Base-by-base conservation (phyloP, 2,797 vertebrate species). In the Jordanella pulchra region DNA sequence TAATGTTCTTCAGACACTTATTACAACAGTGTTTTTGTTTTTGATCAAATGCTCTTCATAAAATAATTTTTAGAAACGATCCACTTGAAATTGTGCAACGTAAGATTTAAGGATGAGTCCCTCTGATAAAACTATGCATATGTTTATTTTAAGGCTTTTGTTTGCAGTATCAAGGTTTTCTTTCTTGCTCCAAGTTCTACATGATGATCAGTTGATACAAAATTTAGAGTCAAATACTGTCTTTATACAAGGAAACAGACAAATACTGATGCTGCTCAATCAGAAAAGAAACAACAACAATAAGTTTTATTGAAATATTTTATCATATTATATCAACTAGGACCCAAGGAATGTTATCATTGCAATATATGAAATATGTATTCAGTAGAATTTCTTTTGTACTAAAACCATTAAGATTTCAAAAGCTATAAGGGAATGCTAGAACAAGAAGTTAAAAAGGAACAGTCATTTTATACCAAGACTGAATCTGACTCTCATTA, bases 81-180 rank as follows among this genome's bases (percentile, higher is more conserved):
- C 82, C 90, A 82, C 73, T 69, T 72, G 28, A 71, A 65, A 56
- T 32, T 72, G 83, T 79, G 84, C 45, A 68, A 68, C 45, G 75
- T 74, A 77, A 25, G 79, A 84, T 84, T 86, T 50, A 77, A 77
- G 55, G 72, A 73, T 76, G 70, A 79, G 82, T 87, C 83, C 81
- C 79, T 90, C 82, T 84, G 84, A 91, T 87, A 88, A 86, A 85
- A 84, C 88, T 90, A 92, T 90, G 90, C 90, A 91, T 77, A 79
- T 65, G 77, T 72, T 79, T 78, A 77, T 73, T 75, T 81, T 86
- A 35, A 69, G 51, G 74, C 27, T 71, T 61, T 65, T 66, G 63
- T 61, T 63, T 61, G 45, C 71, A 75, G 10, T 23, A n/a, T 67
- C 39, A 30, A 67, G 65, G 61, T 9, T 71, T 68, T 42, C 61